Conservation (phyloP, 1,140 invertebrate genomes). For the Drosophila carrolli region DNA sequence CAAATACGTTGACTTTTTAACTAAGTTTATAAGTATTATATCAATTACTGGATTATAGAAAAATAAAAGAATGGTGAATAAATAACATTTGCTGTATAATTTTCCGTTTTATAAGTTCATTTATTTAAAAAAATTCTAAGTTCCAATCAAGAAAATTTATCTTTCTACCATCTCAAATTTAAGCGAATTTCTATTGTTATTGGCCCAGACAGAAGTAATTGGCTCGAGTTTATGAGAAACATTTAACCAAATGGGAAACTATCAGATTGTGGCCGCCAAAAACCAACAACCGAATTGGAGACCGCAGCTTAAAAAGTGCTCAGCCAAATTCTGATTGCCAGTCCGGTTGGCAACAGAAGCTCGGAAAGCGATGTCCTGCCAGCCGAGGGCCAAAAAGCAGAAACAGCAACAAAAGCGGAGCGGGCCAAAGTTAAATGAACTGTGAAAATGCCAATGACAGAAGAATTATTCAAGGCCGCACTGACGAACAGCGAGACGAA, state of each 20-base stretch:
- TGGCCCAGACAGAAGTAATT: constrained; percentile 11
- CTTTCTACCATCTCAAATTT: not conserved
- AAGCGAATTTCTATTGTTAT: not conserved
- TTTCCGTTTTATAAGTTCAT: too few relatives aligned
- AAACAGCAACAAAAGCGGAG: constrained; percentile 23
- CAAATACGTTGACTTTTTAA: too few relatives aligned
- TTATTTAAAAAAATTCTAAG: not conserved
- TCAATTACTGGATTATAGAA: too few relatives aligned
- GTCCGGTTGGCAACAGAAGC: constrained; percentile 47
- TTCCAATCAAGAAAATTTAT: not conserved
- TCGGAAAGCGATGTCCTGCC: constrained; percentile 18
- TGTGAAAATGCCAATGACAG: constrained; percentile 73
- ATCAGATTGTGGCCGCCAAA: constrained; percentile 23
- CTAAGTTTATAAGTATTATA: too few relatives aligned
- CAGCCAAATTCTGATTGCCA: constrained; percentile 9
- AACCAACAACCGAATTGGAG: not conserved
- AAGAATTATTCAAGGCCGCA: constrained; percentile 63
- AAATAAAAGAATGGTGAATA: too few relatives aligned
- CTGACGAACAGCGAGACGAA: constrained; percentile 40
- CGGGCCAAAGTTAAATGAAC: constrained; percentile 74
- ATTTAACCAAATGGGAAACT: constrained; percentile 29
- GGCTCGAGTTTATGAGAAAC: constrained; percentile 4
- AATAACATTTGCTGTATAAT: too few relatives aligned
- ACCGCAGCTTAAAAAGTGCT: constrained; percentile 5
- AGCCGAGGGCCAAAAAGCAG: constrained; percentile 2